Percentiles rank a stretch among this genome's conserved stretches.
phyloP scores from a whole-genome alignment of 2,797 vertebrate genomes.

The Labroides dimidiatus region DNA sequence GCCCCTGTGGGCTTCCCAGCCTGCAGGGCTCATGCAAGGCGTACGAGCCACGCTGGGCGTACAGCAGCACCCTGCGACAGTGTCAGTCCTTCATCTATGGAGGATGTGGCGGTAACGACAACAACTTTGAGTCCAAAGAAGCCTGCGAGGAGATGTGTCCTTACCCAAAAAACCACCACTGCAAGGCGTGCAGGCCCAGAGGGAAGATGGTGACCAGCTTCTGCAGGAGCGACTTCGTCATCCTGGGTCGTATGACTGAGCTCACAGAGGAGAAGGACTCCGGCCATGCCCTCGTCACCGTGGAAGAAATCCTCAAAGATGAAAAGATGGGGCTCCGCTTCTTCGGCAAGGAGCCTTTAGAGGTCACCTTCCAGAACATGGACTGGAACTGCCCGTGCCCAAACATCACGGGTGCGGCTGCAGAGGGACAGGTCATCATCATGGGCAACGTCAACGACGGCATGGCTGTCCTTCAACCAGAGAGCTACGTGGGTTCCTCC shows the following conservation, averaged over 20 bases:
- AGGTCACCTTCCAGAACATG: slow-evolving; percentile 94
- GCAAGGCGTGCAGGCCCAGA: slow-evolving; percentile 91
- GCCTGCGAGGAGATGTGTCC: slow-evolving; percentile 94
- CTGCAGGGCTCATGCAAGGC: slow-evolving; percentile 95
- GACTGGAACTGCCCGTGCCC: slow-evolving; percentile 98
- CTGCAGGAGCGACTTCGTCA: slow-evolving; percentile 95
- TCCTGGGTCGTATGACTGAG: slow-evolving; percentile 91
- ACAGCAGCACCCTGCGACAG: slow-evolving; percentile 86
- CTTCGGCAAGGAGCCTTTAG: slow-evolving; percentile 92
- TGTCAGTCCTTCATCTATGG: slow-evolving; percentile 97
- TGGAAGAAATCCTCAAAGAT: slow-evolving; percentile 97
- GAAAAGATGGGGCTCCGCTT: slow-evolving; percentile 98
- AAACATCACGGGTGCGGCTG: slow-evolving; percentile 87
- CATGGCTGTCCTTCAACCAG: slow-evolving; percentile 93
- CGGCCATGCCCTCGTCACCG: slow-evolving; percentile 90
- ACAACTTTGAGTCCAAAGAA: slow-evolving; percentile 96
- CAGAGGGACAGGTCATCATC: slow-evolving; percentile 92
- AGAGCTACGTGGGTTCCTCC: slow-evolving; percentile 92
- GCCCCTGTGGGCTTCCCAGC: slow-evolving; percentile 89
- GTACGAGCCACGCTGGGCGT: slow-evolving; percentile 94
- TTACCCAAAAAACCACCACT: slow-evolving; percentile 89
- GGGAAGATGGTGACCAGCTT: slow-evolving; percentile 97
- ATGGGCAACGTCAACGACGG: slow-evolving; percentile 94
- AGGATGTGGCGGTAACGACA: slow-evolving; percentile 94
- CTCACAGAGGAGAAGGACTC: slow-evolving; percentile 91